phyloP scores from a whole-genome alignment of 2,888 invertebrate genomes.

The Muschampia plurimacula region DNA sequence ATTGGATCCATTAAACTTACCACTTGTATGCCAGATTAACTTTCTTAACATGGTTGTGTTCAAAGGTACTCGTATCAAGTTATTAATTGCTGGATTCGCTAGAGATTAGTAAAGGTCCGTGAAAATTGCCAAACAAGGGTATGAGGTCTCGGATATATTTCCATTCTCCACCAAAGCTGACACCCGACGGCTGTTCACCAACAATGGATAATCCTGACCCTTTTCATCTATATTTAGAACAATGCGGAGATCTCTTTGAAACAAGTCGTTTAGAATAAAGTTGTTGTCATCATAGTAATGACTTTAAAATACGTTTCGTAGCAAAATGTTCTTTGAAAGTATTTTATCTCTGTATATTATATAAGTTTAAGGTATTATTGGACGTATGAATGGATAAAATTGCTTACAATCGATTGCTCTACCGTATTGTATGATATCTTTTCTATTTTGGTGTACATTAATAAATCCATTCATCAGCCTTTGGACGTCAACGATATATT shows the following conservation, averaged over 20 bases:
- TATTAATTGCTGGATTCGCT: not conserved
- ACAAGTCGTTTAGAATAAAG: not conserved
- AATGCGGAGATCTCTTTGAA: not conserved
- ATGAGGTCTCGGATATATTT: not conserved
- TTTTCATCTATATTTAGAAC: constrained; percentile 27
- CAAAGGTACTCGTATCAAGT: no score
- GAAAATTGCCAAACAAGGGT: not conserved
- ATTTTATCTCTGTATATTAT: not conserved
- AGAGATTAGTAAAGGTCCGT: not conserved
- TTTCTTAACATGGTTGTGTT: no score
- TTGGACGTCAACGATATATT: not conserved
- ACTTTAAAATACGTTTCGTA: not conserved
- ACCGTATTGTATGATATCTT: not conserved
- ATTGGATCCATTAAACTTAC: no score
- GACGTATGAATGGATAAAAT: not conserved
- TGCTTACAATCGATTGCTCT: not conserved
- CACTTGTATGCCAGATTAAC: no score
- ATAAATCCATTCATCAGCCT: not conserved
- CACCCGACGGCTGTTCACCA: not conserved
- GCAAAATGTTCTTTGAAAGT: not conserved
- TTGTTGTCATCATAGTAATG: not conserved
- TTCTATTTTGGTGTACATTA: not conserved
- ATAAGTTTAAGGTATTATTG: not conserved
- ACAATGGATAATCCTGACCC: constrained; percentile 19
- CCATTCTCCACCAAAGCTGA: constrained; percentile 18